These are phyloP conservation scores for Chrysoperla carnea DNA, from an alignment of 1,140 invertebrate species.

Conservation along the genomic window DNA sequence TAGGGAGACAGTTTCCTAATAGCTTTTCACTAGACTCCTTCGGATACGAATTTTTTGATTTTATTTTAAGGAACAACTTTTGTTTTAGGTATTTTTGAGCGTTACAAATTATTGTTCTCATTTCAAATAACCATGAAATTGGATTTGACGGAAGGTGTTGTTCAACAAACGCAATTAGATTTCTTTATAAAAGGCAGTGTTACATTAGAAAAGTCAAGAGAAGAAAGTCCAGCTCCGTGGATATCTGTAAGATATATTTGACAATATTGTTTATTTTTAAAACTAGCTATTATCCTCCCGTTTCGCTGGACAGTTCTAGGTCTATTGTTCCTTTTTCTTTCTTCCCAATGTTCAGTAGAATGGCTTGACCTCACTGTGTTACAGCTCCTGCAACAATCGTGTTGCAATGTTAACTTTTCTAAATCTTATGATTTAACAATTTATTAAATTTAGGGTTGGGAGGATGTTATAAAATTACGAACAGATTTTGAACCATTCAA, in stretches of 20 bases:
- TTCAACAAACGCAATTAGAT: constrained; percentile 58
- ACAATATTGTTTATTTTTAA: background rate
- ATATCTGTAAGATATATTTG: constrained; percentile 27
- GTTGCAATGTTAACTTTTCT: no score
- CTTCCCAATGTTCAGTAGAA: no score
- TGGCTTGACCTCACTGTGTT: no score
- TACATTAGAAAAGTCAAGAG: constrained; percentile 49
- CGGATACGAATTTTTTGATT: background rate
- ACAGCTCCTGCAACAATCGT: no score
- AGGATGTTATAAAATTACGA: constrained; percentile 56
- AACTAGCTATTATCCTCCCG: no score
- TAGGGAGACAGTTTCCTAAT: no score
- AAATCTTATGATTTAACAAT: no score
- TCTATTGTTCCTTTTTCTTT: no score
- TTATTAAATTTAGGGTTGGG: constrained; percentile 57
- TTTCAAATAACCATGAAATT: constrained; percentile 78
- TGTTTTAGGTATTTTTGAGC: constrained; percentile 61
- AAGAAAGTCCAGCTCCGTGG: constrained; percentile 49
- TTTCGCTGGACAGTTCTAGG: no score
- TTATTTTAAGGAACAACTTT: constrained; percentile 1
- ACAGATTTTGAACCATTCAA: constrained; percentile 34
- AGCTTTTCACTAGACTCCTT: no score
- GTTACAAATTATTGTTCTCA: constrained; percentile 76
- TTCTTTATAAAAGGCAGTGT: constrained; percentile 81
- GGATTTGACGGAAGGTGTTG: constrained; percentile 40